Evolutionary conservation across 1,140 invertebrate species (phyloP).

Genomic region (Drosophila varians): DNA sequence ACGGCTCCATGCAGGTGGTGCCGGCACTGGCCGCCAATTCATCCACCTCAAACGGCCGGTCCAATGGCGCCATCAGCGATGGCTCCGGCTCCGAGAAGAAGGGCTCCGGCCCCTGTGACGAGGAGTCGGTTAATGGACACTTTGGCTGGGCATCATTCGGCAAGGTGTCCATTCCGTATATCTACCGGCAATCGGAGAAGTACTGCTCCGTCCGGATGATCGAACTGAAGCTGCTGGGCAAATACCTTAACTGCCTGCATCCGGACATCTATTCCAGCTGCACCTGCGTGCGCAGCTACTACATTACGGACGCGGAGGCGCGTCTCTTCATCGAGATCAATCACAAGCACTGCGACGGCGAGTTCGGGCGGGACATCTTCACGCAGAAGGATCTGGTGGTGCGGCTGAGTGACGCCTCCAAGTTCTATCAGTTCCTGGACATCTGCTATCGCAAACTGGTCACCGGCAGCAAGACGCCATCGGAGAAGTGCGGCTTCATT

Average conservation of each 20-base stretch:
- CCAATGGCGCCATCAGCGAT: conserved; percentile 44
- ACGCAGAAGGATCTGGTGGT: conserved; percentile 95
- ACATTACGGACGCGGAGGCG: conserved; percentile 95
- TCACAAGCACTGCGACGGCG: conserved; percentile 93
- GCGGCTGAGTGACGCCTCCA: conserved; percentile 91
- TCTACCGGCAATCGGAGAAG: conserved; percentile 92
- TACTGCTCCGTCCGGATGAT: conserved; percentile 96
- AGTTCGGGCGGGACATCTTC: conserved; percentile 95
- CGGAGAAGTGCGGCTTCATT: conserved; percentile 96
- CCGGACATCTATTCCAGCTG: conserved; percentile 92
- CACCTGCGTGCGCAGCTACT: conserved; percentile 96
- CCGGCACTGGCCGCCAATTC: conserved; percentile 41
- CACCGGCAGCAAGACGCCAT: conserved; percentile 86
- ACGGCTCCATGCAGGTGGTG: conserved; percentile 76
- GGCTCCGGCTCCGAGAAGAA: conserved; percentile 35
- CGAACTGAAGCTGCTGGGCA: conserved; percentile 93
- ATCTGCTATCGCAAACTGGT: conserved; percentile 93
- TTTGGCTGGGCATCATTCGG: conserved; percentile 96
- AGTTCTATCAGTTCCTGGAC: conserved; percentile 95
- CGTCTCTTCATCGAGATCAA: conserved; percentile 97
- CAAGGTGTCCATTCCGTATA: conserved; percentile 93
- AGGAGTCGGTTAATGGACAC: conserved; percentile 91
- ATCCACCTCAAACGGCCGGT: conserved; percentile 43
- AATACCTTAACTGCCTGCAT: conserved; percentile 92
- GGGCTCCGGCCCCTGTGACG: conserved; percentile 85